These are phyloP conservation scores for Microtus pennsylvanicus DNA, from an alignment of 2,113 vertebrate species.

Conservation along the genomic window DNA sequence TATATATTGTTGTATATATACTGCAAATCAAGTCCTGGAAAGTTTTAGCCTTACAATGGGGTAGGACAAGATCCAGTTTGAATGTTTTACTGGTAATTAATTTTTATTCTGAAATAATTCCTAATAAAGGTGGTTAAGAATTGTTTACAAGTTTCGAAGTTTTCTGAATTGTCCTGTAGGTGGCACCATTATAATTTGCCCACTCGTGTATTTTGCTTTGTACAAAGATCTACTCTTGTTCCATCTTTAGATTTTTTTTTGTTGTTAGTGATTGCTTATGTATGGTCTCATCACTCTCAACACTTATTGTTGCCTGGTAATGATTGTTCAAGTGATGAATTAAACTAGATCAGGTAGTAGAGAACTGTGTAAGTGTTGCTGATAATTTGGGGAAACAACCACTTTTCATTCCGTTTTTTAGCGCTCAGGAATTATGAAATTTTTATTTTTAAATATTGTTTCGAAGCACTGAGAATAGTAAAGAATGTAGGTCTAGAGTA, in stretches of 20 bases:
- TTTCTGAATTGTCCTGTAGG: slow-evolving; percentile 71
- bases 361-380: slow-evolving; percentile 1
- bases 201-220: slow-evolving; percentile 24
- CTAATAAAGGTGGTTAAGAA: slow-evolving; percentile 45
- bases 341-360: slow-evolving; percentile 16
- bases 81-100: slow-evolving; percentile 53
- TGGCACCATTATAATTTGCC: slow-evolving; percentile 69
- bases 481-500: not conserved
- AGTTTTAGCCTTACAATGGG: slow-evolving; percentile 17
- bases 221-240: slow-evolving; percentile 12
- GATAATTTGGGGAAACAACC: slow-evolving; percentile 20
- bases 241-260: slow-evolving; percentile 16
- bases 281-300: not conserved
- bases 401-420: slow-evolving; percentile 41
- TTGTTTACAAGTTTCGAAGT: slow-evolving; percentile 55
- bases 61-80: slow-evolving; percentile 16
- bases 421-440: slow-evolving; percentile 6
- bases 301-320: not conserved
- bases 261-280: not conserved
- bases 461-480: not conserved
- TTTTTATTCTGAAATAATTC: slow-evolving; percentile 60
- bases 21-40: slow-evolving; percentile 20
- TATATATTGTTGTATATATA: slow-evolving; percentile 9
- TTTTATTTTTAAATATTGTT: slow-evolving; percentile 29
- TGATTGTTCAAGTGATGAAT: slow-evolving; percentile 26